Percentiles rank a stretch among this genome's conserved stretches.
Evolutionary conservation across 2,113 vertebrate genomes (phyloP).

Genomic region (Rhynchomys soricoides): DNA sequence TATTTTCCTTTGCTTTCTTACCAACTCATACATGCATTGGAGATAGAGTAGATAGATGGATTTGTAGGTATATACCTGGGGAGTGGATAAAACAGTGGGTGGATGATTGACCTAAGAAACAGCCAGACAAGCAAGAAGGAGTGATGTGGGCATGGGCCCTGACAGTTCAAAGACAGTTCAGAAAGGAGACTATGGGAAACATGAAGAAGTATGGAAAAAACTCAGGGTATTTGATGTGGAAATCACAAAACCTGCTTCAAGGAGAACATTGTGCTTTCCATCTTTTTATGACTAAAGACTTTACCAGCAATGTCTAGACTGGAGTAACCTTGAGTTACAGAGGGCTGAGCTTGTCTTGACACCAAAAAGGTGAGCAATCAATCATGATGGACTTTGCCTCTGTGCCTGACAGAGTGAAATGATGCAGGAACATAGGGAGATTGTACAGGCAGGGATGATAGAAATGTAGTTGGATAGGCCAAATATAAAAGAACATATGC

Average conservation of each 20-base stretch:
- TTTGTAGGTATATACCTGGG: not conserved
- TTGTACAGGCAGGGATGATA: not conserved
- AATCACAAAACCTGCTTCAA: not conserved
- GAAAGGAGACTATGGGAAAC: too few relatives aligned
- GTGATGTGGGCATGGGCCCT: not conserved
- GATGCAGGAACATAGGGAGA: too few relatives aligned
- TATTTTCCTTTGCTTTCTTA: not conserved
- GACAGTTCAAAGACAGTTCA: not conserved
- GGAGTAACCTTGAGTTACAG: not conserved
- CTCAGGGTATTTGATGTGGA: not conserved
- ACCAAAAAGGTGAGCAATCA: not conserved
- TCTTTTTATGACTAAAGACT: not conserved
- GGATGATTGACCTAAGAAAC: too few relatives aligned
- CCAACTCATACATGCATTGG: not conserved
- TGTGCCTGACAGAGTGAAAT: not conserved
- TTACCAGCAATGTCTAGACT: not conserved
- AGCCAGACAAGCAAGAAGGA: not conserved
- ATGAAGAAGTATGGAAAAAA: too few relatives aligned
- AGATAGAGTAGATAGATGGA: not conserved
- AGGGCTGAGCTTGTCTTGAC: not conserved
- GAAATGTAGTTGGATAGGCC: not conserved
- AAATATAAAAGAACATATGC: not conserved
- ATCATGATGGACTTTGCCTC: not conserved
- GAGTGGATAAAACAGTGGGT: not conserved
- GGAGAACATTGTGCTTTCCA: not conserved